Conservation (phyloP, 2,113 vertebrate genomes). For the Brienomyrus brachyistius region DNA sequence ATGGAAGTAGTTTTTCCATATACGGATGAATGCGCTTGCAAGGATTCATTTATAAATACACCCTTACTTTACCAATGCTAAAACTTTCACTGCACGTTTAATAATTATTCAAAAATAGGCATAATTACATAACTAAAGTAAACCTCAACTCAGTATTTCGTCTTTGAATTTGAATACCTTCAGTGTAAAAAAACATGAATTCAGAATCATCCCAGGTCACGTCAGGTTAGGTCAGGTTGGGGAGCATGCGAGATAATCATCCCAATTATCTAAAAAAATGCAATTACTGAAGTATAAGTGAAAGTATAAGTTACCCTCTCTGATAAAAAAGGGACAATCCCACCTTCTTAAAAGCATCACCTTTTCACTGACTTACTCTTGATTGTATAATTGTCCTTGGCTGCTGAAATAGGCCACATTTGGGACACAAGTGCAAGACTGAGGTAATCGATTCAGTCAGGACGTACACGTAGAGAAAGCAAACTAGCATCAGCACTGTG, state of each 20-base stretch:
- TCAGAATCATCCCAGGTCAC: background rate
- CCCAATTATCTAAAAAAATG: background rate
- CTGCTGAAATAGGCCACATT: background rate
- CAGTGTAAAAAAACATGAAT: background rate
- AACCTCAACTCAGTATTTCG: background rate
- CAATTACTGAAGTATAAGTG: background rate
- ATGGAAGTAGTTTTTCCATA: conserved; percentile 43
- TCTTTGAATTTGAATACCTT: background rate
- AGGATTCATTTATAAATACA: background rate
- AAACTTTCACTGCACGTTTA: background rate
- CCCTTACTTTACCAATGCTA: background rate
- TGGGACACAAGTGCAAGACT: background rate
- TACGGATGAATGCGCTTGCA: background rate
- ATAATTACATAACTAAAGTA: background rate
- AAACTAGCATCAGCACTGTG: background rate
- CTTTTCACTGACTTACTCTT: background rate
- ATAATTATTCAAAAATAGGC: background rate
- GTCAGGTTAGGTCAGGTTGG: no score
- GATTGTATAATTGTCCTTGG: background rate
- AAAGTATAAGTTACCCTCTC: background rate
- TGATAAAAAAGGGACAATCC: background rate
- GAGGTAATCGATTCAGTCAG: background rate
- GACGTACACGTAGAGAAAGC: background rate
- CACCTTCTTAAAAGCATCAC: background rate
- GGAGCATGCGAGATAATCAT: background rate